Evolutionary conservation across 2,113 vertebrate genomes (phyloP), one percentile per base, ranked within the genome.

Genomic region (Eublepharis macularius): DNA sequence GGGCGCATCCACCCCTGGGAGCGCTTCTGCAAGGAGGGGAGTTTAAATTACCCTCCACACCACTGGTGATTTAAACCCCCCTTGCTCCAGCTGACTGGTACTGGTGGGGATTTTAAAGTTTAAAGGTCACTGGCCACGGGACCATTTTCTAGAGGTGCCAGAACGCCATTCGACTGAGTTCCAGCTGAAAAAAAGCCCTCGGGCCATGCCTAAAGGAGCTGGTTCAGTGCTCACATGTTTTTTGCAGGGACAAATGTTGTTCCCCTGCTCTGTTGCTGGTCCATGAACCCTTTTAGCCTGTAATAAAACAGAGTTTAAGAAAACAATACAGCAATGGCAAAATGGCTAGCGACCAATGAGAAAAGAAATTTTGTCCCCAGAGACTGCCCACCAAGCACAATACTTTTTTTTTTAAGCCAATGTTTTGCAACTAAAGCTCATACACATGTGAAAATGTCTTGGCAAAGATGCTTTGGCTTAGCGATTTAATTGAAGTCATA

Each of bases 261-360:
- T 76, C 65, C 13, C 72, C 41, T 16, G 14, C 16, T 60, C 21
- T 60, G 11, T 83, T 76, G 19, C 82, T 76, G 72, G 72, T 73
- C 57, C 12, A 14, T 49, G 21, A 76, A 32, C 13, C 57, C 0
- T 32, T 78, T 80, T 51, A 80, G 43, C n/a, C 72, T 2, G 66
- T 92, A 63, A 66, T 66, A 75, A 41, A 34, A 49, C 41, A 66
- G 29, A 83, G 82, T 76, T 76, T 32, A 34, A 82, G 41, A 84
- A 47, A 66, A 49, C 85, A 75, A 10, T 41, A 51, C 32, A 6
- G 43, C 45, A 14, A 65, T 32, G 72, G 43, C 47, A 70, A 34
- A 75, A 75, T 39, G 45, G 34, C 45, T n/a, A 80, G 32, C 70
- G 29, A 43, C 36, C 78, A 54, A 7, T 57, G 75, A 49, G 60